Conservation (phyloP, 2,113 vertebrate genomes). For the Hyla sarda region DNA sequence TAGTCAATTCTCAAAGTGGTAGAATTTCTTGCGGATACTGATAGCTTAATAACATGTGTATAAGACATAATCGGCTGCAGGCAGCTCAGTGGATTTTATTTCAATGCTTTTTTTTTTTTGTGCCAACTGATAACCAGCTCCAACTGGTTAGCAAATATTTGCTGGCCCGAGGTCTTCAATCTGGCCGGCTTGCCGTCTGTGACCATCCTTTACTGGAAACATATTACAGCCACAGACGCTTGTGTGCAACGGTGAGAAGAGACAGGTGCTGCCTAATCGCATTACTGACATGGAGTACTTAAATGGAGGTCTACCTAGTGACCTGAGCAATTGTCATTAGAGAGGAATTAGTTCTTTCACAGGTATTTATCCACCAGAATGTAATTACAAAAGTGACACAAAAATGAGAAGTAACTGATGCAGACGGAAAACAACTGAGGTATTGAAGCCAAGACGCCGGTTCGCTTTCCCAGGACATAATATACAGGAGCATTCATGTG, state of each 20-base stretch:
- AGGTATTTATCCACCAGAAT: not conserved
- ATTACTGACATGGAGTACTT: slow-evolving; percentile 19
- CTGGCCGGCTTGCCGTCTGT: slow-evolving; percentile 7
- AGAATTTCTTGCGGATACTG: slow-evolving; percentile 6
- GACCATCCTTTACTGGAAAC: not conserved
- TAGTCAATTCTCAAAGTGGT: slow-evolving; percentile 8
- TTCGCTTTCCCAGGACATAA: not conserved
- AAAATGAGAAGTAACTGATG: not conserved
- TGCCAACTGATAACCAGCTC: slow-evolving; percentile 41
- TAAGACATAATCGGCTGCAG: slow-evolving; percentile 23
- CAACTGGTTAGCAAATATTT: slow-evolving; percentile 46
- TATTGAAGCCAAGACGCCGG: not conserved
- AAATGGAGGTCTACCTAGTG: slow-evolving; percentile 7
- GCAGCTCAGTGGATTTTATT: slow-evolving; percentile 24
- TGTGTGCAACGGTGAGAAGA: not conserved
- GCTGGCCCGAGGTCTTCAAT: slow-evolving; percentile 35
- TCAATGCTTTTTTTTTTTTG: slow-evolving; percentile 4
- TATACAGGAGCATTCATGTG: not conserved
- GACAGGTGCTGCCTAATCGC: slow-evolving; percentile 5
- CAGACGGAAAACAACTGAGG: not conserved
- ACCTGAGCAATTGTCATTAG: slow-evolving; percentile 21
- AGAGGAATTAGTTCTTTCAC: not conserved
- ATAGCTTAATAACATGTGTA: slow-evolving; percentile 31
- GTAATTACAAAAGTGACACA: slow-evolving; percentile 14
- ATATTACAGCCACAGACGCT: not conserved